Percentiles rank a stretch among this genome's conserved stretches.
Conservation (phyloP, 2,797 vertebrate species). For the Bradypodion pumilum region DNA sequence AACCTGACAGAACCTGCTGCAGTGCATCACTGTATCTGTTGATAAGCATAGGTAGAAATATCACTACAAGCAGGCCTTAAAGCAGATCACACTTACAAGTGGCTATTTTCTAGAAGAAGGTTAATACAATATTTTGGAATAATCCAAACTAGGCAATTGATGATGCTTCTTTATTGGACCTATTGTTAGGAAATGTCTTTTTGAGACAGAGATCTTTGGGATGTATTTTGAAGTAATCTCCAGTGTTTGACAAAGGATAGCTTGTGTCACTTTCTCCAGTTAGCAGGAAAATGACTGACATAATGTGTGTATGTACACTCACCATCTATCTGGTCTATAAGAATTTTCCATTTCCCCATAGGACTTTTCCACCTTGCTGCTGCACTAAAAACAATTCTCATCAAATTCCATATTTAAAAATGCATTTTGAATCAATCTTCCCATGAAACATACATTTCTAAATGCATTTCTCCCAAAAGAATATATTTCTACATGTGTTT, state of each 20-base stretch:
- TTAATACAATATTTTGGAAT: neutral
- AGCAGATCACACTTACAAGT: no score
- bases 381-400: neutral
- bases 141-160: neutral
- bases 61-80: neutral
- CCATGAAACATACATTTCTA: neutral
- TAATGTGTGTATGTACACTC: neutral
- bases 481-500: neutral
- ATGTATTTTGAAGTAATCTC: no score
- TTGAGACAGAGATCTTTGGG: neutral
- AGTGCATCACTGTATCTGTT: no score
- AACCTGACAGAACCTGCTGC: no score
- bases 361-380: neutral
- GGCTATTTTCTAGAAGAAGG: neutral
- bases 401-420: neutral
- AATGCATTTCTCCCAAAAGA: neutral
- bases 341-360: no score
- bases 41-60: neutral
- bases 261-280: neutral
- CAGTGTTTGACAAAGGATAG: no score
- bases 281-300: neutral
- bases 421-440: neutral
- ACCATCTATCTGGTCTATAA: no score
- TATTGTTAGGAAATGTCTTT: neutral
- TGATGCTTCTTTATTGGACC: neutral